Conservation (phyloP, 2,888 invertebrate genomes). For the Dendrolimus pini region DNA sequence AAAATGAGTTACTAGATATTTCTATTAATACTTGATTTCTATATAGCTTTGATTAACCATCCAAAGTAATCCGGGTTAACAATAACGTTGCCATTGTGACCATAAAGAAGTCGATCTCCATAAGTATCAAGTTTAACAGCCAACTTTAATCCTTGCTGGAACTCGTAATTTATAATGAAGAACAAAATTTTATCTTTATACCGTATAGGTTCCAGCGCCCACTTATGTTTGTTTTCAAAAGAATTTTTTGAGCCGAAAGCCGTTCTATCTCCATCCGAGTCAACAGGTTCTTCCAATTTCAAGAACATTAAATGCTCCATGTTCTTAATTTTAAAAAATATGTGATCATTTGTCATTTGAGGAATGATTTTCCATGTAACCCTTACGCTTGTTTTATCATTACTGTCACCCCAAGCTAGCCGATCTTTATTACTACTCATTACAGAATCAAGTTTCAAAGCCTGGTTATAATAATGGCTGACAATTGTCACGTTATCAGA, state of each 20-base stretch:
- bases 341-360: background rate
- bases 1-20: too few relatives aligned
- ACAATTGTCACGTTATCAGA: background rate
- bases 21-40: too few relatives aligned
- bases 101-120: slow-evolving; percentile 1
- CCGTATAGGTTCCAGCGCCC: slow-evolving; percentile 1
- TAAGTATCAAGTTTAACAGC: background rate
- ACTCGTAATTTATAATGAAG: slow-evolving; percentile 3
- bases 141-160: slow-evolving; percentile 2
- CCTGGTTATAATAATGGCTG: background rate
- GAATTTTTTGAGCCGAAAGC: background rate
- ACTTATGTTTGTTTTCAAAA: slow-evolving; percentile 1
- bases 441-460: background rate
- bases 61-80: slow-evolving; percentile 1
- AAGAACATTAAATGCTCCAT: background rate
- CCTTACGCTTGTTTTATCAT: background rate
- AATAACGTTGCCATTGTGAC: background rate
- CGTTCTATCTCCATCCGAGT: background rate
- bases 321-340: slow-evolving; percentile 3
- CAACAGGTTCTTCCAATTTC: background rate
- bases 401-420: slow-evolving; percentile 3
- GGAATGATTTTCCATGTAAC: slow-evolving; percentile 3
- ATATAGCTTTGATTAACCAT: slow-evolving; percentile 2
- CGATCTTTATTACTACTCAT: background rate
- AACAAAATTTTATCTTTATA: slow-evolving; percentile 2